These are phyloP conservation scores for roundworm (Caenorhabditis elegans) DNA, from an alignment of 1,140 invertebrate genomes.

Conservation along the genomic window DNA sequence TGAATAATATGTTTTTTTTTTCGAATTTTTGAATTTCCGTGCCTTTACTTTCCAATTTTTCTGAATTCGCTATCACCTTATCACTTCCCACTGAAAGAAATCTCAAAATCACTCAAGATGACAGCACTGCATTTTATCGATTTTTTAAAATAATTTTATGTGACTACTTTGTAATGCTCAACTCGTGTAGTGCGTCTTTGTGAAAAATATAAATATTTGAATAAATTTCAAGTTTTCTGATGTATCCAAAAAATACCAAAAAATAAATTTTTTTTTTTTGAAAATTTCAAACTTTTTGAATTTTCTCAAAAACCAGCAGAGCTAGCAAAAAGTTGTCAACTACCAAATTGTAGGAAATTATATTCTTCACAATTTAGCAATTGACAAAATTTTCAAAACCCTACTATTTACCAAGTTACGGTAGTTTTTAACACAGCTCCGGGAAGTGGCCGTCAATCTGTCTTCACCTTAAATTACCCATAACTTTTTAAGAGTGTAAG, in stretches of 20 bases:
- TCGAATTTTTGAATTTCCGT: neutral
- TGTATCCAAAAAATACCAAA: no score
- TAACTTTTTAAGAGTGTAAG: no score
- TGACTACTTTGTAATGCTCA: neutral
- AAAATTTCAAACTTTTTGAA: neutral
- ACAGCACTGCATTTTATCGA: neutral
- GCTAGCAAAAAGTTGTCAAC: neutral
- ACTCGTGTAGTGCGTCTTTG: no score
- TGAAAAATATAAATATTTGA: no score
- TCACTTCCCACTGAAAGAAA: neutral
- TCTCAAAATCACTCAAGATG: neutral
- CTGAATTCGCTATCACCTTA: neutral
- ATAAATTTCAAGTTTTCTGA: no score
- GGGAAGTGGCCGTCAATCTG: no score
- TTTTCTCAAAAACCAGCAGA: neutral
- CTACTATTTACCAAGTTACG: no score
- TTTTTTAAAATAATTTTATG: neutral
- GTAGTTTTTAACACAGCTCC: no score
- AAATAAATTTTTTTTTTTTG: no score
- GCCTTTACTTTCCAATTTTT: neutral
- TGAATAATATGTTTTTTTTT: constrained; percentile 14
- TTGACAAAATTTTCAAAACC: no score
- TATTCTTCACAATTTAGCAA: no score
- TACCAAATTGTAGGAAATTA: neutral
- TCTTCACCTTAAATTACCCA: no score